phyloP scores from a whole-genome alignment of 2,113 vertebrate species.

The Choloepus hoffmanni region DNA sequence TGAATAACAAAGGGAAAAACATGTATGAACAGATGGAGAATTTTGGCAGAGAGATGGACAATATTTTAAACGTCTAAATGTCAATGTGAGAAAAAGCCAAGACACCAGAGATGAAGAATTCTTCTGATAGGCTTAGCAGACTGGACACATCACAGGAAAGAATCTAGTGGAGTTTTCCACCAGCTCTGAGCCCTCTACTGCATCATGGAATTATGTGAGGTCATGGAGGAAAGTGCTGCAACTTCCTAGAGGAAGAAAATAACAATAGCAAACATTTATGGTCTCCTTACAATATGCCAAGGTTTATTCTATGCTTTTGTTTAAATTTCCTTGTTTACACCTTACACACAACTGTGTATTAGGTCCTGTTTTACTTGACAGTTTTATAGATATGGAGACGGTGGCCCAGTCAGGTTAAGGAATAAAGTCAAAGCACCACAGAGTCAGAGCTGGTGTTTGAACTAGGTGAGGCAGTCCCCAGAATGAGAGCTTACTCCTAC shows the following conservation, averaged over 20 bases:
- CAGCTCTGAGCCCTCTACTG: neutral
- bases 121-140: too few relatives aligned
- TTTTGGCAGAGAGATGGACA: too few relatives aligned
- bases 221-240: neutral
- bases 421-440: neutral
- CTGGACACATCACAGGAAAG: too few relatives aligned
- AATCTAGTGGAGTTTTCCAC: neutral
- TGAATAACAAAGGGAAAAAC: too few relatives aligned
- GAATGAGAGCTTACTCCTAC: neutral
- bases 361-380: neutral
- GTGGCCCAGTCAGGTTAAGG: neutral
- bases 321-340: too few relatives aligned
- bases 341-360: neutral
- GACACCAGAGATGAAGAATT: too few relatives aligned
- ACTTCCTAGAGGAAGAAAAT: neutral
- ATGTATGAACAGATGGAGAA: too few relatives aligned
- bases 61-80: too few relatives aligned
- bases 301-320: neutral
- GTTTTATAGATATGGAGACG: fast-evolving
- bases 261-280: too few relatives aligned
- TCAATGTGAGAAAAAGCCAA: too few relatives aligned
- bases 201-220: fast-evolving
- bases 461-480: neutral
- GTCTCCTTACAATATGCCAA: neutral
- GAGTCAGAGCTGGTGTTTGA: neutral